phyloP scores from a whole-genome alignment of 2,888 invertebrate species.

The Caenorhabditis sp. region DNA sequence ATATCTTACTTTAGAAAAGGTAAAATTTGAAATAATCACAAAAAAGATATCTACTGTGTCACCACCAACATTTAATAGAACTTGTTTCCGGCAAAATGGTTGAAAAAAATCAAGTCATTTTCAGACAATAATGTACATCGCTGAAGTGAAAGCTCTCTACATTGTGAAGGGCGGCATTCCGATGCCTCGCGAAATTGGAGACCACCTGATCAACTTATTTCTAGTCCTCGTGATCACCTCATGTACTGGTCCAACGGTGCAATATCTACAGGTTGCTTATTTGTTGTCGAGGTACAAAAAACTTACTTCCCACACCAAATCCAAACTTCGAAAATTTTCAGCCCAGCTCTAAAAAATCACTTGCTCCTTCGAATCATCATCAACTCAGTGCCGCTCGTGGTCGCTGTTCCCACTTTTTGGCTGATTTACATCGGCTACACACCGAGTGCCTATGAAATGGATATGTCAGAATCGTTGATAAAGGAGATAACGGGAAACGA shows the following conservation, averaged over 20 bases:
- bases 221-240: conserved; percentile 41
- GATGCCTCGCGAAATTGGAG: conserved; percentile 31
- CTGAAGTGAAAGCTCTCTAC: conserved; percentile 42
- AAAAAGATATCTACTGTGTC: no score
- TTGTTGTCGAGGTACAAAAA: conserved; percentile 38
- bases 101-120: neutral
- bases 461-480: conserved; percentile 36
- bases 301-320: neutral
- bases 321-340: conserved; percentile 18
- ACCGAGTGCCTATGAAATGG: conserved; percentile 37
- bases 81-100: no score
- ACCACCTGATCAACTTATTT: conserved; percentile 42
- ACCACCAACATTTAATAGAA: no score
- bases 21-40: no score
- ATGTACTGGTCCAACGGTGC: conserved; percentile 49
- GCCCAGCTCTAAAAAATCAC: conserved; percentile 45
- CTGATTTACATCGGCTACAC: conserved; percentile 33
- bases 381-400: conserved; percentile 16
- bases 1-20: no score
- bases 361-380: conserved; percentile 24
- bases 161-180: conserved; percentile 56
- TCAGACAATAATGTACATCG: conserved; percentile 53
- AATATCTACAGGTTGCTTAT: conserved; percentile 51
- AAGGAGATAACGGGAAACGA: conserved; percentile 36
- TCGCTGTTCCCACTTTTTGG: conserved; percentile 37